Percentiles rank a stretch among this genome's conserved stretches.
Conservation (phyloP, 2,113 vertebrate species). For the Onychostoma macrolepis region DNA sequence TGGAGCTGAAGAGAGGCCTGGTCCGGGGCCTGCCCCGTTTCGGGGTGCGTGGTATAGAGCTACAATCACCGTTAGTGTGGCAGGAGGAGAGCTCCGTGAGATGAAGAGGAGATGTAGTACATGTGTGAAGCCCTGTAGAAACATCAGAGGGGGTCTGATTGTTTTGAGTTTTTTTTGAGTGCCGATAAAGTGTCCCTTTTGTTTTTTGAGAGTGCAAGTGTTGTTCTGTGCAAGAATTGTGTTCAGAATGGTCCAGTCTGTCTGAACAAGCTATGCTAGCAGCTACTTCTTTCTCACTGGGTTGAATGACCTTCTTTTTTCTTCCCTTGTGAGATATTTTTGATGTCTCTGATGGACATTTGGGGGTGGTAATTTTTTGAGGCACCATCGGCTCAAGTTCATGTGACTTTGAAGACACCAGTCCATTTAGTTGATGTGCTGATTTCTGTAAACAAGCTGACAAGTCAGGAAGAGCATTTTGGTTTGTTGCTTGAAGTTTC, state of each 20-base stretch:
- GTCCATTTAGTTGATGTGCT: neutral
- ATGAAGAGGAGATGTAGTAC: slow-evolving; percentile 25
- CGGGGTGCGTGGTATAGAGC: slow-evolving; percentile 39
- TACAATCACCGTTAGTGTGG: neutral
- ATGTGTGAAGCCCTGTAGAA: neutral
- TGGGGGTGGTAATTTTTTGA: neutral
- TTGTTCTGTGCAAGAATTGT: neutral
- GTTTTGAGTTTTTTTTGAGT: slow-evolving; percentile 1
- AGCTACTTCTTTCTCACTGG: neutral
- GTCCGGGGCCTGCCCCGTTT: slow-evolving; percentile 34
- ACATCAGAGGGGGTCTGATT: neutral
- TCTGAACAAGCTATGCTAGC: neutral
- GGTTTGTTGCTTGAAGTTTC: slow-evolving; percentile 32
- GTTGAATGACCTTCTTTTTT: neutral
- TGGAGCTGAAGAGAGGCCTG: slow-evolving; percentile 50
- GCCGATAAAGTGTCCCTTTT: neutral
- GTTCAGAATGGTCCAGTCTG: neutral
- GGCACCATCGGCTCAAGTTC: neutral
- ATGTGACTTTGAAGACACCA: neutral
- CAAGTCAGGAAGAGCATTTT: slow-evolving; percentile 17
- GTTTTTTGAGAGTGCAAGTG: neutral
- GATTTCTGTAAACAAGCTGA: neutral
- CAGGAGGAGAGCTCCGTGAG: neutral
- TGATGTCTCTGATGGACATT: neutral
- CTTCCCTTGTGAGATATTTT: neutral